phyloP scores from a whole-genome alignment of 2,888 invertebrate species.

The Drosophila anomalata region DNA sequence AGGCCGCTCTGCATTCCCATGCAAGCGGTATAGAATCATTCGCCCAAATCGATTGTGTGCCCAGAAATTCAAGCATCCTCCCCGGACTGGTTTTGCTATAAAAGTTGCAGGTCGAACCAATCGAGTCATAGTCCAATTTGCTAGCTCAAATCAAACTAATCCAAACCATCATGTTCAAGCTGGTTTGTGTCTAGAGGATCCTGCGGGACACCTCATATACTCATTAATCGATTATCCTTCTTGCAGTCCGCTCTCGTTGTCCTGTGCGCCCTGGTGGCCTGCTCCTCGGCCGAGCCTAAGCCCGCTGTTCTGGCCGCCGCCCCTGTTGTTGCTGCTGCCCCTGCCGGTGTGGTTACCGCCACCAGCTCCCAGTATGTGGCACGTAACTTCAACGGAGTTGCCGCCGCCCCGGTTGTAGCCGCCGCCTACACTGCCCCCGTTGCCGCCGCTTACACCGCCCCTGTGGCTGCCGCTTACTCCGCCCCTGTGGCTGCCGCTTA shows the following conservation, averaged over 20 bases:
- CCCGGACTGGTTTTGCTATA: slow-evolving; percentile 56
- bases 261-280: slow-evolving; percentile 81
- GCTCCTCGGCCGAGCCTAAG: slow-evolving; percentile 85
- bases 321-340: slow-evolving; percentile 69
- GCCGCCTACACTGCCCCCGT: slow-evolving; percentile 57
- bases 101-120: slow-evolving; percentile 54
- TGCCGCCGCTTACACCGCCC: slow-evolving; percentile 62
- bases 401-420: slow-evolving; percentile 69
- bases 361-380: slow-evolving; percentile 87
- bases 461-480: slow-evolving; percentile 63
- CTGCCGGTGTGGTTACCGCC: slow-evolving; percentile 85
- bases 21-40: slow-evolving; percentile 36
- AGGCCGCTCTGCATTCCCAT: slow-evolving; percentile 47
- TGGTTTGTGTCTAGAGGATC: slow-evolving; percentile 58
- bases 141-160: slow-evolving; percentile 52
- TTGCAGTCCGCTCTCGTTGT: slow-evolving; percentile 83
- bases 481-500: slow-evolving; percentile 73
- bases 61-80: slow-evolving; percentile 47
- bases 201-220: neutral
- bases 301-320: slow-evolving; percentile 75
- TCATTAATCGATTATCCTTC: slow-evolving; percentile 6
- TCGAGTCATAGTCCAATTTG: slow-evolving; percentile 65
- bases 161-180: slow-evolving; percentile 77
- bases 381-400: slow-evolving; percentile 85
- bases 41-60: slow-evolving; percentile 35